These are phyloP conservation scores for Melieria crassipennis DNA, from an alignment of 2,888 invertebrate genomes.

Conservation along the genomic window DNA sequence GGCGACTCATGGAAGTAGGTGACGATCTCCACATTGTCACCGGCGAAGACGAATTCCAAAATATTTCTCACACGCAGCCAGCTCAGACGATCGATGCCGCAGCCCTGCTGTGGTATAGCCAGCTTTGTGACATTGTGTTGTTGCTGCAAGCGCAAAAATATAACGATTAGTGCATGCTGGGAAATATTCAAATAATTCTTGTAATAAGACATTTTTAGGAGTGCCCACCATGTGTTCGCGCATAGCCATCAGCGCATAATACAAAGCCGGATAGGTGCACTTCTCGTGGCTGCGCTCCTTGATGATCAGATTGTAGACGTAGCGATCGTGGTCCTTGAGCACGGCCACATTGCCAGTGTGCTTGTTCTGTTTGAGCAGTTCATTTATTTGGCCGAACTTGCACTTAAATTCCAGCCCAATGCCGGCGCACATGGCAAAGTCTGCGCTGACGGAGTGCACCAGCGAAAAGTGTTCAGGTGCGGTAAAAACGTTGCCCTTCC, in stretches of 20 bases:
- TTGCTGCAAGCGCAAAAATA: conserved; percentile 45
- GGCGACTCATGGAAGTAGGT: conserved; percentile 66
- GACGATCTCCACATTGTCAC: conserved; percentile 66
- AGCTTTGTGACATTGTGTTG: conserved; percentile 68
- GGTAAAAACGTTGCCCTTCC: conserved; percentile 67
- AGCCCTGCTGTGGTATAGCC: conserved; percentile 74
- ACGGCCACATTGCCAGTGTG: conserved; percentile 67
- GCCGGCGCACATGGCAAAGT: conserved; percentile 70
- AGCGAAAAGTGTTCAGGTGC: conserved; percentile 67
- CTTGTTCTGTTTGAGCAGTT: conserved; percentile 57
- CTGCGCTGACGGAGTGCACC: conserved; percentile 71
- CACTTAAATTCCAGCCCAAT: conserved; percentile 67
- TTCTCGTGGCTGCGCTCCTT: conserved; percentile 68
- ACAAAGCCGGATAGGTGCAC: conserved; percentile 67
- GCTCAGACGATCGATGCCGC: conserved; percentile 73
- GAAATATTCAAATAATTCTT: not conserved
- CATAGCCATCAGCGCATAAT: conserved; percentile 64
- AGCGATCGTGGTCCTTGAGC: conserved; percentile 65
- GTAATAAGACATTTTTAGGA: conserved; percentile 28
- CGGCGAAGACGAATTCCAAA: conserved; percentile 68
- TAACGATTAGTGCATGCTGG: not conserved
- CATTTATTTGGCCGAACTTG: conserved; percentile 55
- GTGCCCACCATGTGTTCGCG: conserved; percentile 60
- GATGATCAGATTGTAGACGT: conserved; percentile 72
- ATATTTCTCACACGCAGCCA: conserved; percentile 68